phyloP scores from a whole-genome alignment of 2,113 vertebrate species.

The Hippolais icterina region DNA sequence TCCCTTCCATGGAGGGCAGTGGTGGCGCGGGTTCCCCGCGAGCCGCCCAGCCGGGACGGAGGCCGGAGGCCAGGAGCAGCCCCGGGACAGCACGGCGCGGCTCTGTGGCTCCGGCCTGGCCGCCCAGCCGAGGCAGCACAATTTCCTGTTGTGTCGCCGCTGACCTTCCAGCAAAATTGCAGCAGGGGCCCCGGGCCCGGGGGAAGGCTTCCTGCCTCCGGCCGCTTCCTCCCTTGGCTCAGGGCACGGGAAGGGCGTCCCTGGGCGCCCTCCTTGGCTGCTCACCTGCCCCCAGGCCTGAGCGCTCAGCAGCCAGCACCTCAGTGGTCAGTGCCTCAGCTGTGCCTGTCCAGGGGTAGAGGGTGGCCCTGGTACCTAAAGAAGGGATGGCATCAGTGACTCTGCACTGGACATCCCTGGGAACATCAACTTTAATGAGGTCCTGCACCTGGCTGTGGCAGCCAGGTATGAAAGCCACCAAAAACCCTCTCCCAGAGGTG shows the following conservation, averaged over 20 bases:
- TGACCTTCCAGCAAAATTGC: slow-evolving; percentile 55
- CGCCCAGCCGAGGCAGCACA: background rate
- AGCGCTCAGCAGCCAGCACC: fast-evolving
- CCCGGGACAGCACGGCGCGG: background rate
- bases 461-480: background rate
- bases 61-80: background rate
- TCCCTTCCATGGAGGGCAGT: slow-evolving; percentile 46
- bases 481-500: background rate
- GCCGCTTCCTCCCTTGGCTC: slow-evolving; percentile 61
- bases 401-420: fast-evolving
- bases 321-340: fast-evolving
- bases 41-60: background rate
- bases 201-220: slow-evolving; percentile 55
- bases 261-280: background rate
- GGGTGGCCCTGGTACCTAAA: background rate
- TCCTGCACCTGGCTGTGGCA: background rate
- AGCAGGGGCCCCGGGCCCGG: background rate
- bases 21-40: background rate
- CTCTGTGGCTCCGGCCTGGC: background rate
- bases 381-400: background rate
- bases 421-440: fast-evolving
- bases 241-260: background rate
- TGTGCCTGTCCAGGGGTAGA: background rate
- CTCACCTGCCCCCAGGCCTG: slow-evolving; percentile 20
- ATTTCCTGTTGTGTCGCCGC: slow-evolving; percentile 71